Conservation (phyloP, 92 coral and sea anemone species). For the Zoanthus sansibaricus region DNA sequence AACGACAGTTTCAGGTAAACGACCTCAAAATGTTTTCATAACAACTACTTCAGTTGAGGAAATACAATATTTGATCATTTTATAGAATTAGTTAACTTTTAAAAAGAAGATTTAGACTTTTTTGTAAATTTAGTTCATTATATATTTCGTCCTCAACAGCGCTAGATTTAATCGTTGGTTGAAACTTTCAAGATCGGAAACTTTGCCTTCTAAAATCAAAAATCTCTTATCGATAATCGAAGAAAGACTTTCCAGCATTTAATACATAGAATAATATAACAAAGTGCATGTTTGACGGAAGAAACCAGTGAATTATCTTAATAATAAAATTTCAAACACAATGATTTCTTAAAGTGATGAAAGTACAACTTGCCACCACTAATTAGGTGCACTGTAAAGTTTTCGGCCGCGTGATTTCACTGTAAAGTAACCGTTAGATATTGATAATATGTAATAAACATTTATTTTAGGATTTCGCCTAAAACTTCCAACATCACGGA, state of each 20-base stretch:
- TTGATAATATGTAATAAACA: not conserved
- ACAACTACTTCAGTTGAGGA: not conserved
- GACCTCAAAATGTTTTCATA: no score
- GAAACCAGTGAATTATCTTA: no score
- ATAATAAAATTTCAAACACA: not conserved
- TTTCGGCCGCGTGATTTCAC: not conserved
- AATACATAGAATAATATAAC: no score
- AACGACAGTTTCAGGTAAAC: constrained; percentile 23
- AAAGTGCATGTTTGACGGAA: no score
- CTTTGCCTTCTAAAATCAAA: no score
- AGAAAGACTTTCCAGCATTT: no score
- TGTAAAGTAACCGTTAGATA: not conserved
- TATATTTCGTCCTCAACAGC: no score
- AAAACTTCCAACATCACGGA: not conserved
- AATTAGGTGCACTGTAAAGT: no score
- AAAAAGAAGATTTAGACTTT: not conserved
- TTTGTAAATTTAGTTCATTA: not conserved
- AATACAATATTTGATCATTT: not conserved
- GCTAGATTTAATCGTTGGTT: no score
- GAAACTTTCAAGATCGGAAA: no score
- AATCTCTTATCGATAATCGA: no score
- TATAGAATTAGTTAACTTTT: not conserved
- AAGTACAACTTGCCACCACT: not conserved
- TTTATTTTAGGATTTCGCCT: not conserved
- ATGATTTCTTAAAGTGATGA: not conserved